phyloP scores from a whole-genome alignment of 2,113 vertebrate genomes.

The Corythoichthys haematopterus region DNA sequence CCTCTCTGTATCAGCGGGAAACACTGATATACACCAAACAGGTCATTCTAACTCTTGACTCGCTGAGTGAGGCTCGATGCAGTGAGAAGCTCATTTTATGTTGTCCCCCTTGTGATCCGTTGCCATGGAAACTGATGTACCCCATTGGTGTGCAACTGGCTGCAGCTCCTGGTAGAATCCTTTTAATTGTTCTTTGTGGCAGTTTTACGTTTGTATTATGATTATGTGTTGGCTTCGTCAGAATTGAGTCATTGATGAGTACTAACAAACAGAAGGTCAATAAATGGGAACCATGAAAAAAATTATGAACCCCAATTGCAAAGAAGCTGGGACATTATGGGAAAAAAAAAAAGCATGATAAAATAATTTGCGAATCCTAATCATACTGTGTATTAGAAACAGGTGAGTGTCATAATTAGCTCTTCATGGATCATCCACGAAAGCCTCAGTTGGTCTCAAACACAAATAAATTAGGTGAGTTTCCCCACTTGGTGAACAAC shows the following conservation, averaged over 20 bases:
- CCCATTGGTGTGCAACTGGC: slow-evolving; percentile 42
- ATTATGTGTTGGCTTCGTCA: background rate
- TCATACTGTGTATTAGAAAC: too few species aligned
- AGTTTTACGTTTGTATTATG: slow-evolving; percentile 3
- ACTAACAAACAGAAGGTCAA: background rate
- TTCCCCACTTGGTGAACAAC: too few species aligned
- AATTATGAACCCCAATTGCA: background rate
- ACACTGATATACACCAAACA: slow-evolving; percentile 18
- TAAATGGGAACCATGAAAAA: background rate
- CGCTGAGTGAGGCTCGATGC: slow-evolving; percentile 39
- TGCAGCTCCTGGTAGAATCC: slow-evolving; percentile 7
- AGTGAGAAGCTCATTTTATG: slow-evolving; percentile 64
- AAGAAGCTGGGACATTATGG: too few species aligned
- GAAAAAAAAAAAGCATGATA: too few species aligned
- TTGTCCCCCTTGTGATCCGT: slow-evolving; percentile 62
- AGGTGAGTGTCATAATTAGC: too few species aligned
- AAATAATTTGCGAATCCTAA: too few species aligned
- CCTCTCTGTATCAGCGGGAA: background rate
- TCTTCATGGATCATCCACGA: too few species aligned
- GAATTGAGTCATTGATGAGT: background rate
- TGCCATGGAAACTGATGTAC: slow-evolving; percentile 71
- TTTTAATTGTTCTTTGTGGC: slow-evolving; percentile 11
- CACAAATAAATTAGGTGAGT: too few species aligned
- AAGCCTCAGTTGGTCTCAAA: too few species aligned
- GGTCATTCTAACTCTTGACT: slow-evolving; percentile 2